Evolutionary conservation across 2,797 vertebrate species (phyloP).

Genomic region (Ceyx erithaca): DNA sequence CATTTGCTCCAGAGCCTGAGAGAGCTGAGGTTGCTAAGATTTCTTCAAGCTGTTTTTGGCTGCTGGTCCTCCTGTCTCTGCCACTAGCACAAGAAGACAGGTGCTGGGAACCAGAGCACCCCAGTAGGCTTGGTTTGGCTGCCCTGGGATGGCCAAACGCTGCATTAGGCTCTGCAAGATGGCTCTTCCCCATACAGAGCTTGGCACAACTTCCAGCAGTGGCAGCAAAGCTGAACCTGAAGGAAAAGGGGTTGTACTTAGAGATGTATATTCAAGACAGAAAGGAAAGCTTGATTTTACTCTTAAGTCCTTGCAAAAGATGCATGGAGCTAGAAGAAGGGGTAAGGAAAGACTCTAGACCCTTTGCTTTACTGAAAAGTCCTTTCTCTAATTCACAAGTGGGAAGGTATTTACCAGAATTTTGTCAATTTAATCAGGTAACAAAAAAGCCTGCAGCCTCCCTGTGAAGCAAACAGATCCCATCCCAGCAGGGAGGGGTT

Average conservation of each 20-base stretch:
- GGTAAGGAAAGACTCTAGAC: not conserved
- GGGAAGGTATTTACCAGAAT: not conserved
- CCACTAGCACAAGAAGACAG: not conserved
- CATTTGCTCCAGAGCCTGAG: not conserved
- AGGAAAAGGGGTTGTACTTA: not conserved
- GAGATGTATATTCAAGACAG: not conserved
- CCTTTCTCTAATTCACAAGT: not conserved
- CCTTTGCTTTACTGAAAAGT: not conserved
- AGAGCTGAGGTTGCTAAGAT: not conserved
- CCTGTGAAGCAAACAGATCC: constrained; percentile 51
- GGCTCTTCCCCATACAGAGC: not conserved
- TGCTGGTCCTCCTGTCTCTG: not conserved
- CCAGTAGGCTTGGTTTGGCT: not conserved
- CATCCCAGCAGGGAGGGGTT: constrained; percentile 43
- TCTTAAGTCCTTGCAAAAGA: not conserved
- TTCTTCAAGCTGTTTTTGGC: constrained; percentile 10
- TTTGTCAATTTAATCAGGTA: constrained; percentile 11
- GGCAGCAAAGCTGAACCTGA: not conserved
- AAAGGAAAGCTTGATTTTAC: not conserved
- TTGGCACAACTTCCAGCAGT: not conserved
- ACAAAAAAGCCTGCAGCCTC: not conserved
- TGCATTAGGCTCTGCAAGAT: not conserved
- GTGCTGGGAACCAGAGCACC: accelerated
- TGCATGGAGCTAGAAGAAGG: not conserved
- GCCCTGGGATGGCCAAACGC: not conserved